Base-by-base conservation (phyloP, 2,888 invertebrate genomes). In the Lochmaea capreae region DNA sequence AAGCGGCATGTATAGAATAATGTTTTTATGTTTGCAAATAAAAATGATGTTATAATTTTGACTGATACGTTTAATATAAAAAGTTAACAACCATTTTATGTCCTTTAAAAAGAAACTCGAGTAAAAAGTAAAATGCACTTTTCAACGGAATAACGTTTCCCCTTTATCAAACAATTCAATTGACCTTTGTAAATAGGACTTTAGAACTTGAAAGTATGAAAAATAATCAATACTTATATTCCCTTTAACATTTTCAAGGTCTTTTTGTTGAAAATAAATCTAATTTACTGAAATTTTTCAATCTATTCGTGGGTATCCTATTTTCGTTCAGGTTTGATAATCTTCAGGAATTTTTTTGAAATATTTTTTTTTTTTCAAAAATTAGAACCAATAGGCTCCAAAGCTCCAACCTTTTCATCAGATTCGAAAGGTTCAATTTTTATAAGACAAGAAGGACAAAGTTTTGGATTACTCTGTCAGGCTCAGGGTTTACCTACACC, bases 401-500 rank as follows among this genome's bases (percentile, higher is more conserved):
- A 89, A 85, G 87, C 89, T 54, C 90, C 90, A n/a, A 88, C 82
- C 18, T 86, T 86, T 77, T 81, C 85, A 3, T 84, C 87, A 4
- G 87, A 85, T 85, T 88, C 82, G 81, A 90, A 86, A 86, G 89
- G 83, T 81, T 89, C 84, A 84, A 87, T 86, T 76, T 88, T 82
- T 85, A 87, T 88, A 79, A 87, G 88, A 74, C 85, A 79, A 65
- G 84, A 84, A 74, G 86, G 85, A 54, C 86, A 85, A 72, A 86
- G 88, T 82, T 88, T 90, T 80, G 89, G 88, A 52, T 84, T 90
- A 59, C 84, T 89, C 33, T 91, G 91, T 82, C 89, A 89, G 78
- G 92, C 92, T 77, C 93, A 93, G 88, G 93, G 90, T 68, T 90
- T 90, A 85, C 93, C 93, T 81, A 90, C 92, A 75, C 93, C 93